These are phyloP conservation scores for Teleiodes luculella DNA, from an alignment of 2,888 invertebrate genomes.

Conservation along the genomic window DNA sequence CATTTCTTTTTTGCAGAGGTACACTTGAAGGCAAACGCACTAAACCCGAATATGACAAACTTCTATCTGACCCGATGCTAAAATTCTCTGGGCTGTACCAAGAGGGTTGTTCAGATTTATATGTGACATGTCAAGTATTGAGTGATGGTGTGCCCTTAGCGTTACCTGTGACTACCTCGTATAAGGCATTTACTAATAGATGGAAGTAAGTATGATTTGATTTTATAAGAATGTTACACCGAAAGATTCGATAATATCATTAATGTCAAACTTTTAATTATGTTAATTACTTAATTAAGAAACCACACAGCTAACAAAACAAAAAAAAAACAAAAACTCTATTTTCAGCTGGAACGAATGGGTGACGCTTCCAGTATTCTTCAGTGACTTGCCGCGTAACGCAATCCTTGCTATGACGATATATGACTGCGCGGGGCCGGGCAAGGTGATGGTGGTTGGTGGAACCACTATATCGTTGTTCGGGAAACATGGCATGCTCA, in stretches of 20 bases:
- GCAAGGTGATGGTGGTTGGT: slow-evolving; percentile 90
- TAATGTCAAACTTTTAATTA: too few species aligned
- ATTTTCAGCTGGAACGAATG: slow-evolving; percentile 96
- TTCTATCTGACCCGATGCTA: slow-evolving; percentile 91
- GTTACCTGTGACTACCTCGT: slow-evolving; percentile 91
- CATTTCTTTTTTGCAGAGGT: slow-evolving; percentile 79
- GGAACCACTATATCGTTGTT: slow-evolving; percentile 96
- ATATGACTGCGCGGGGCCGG: slow-evolving; percentile 94
- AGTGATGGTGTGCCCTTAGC: slow-evolving; percentile 90
- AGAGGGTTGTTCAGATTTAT: slow-evolving; percentile 90
- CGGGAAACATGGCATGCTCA: slow-evolving; percentile 94
- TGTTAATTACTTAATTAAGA: too few species aligned
- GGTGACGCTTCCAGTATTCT: slow-evolving; percentile 93
- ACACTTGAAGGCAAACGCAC: slow-evolving; percentile 94
- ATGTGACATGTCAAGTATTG: slow-evolving; percentile 91
- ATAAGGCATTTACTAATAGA: slow-evolving; percentile 93
- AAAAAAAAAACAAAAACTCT: neutral
- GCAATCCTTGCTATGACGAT: slow-evolving; percentile 92
- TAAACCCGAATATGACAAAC: slow-evolving; percentile 91
- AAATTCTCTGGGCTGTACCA: slow-evolving; percentile 94
- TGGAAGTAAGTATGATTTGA: slow-evolving; percentile 87
- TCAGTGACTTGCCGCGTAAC: slow-evolving; percentile 93
- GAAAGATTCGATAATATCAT: too few species aligned
- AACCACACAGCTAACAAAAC: too few species aligned
- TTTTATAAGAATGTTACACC: too few species aligned